Percentiles rank a stretch among this genome's conserved stretches.
Evolutionary conservation across 2,888 invertebrate species (phyloP).

Genomic region (Synanthedon tipuliformis): DNA sequence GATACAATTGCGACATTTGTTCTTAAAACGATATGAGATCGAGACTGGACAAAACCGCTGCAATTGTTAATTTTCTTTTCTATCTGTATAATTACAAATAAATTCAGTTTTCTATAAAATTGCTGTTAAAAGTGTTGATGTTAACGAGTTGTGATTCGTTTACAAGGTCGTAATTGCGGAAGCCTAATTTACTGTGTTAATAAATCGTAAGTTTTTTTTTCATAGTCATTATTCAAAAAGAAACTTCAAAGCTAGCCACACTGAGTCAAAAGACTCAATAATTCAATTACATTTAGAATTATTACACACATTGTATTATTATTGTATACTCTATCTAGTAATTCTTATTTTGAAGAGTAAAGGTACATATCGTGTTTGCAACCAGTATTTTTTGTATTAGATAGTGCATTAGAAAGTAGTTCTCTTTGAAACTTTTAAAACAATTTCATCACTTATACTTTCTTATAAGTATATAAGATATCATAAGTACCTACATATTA

Average conservation of each 20-base stretch:
- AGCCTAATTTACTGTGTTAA: conserved; percentile 4
- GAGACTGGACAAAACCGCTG: conserved; percentile 26
- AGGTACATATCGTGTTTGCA: too few species aligned
- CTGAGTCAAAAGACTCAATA: too few species aligned
- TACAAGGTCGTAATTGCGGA: conserved; percentile 27
- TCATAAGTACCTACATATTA: too few species aligned
- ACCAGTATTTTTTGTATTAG: not conserved
- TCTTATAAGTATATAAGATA: too few species aligned
- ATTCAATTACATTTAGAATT: too few species aligned
- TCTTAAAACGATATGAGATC: conserved; percentile 20
- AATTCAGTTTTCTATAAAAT: conserved; percentile 5
- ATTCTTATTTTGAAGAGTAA: too few species aligned
- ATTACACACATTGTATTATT: too few species aligned
- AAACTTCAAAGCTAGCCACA: too few species aligned
- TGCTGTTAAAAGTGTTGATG: conserved; percentile 1
- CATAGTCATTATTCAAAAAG: not conserved
- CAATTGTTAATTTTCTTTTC: conserved; percentile 3
- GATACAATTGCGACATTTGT: conserved; percentile 24
- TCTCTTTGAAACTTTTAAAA: conserved; percentile 1
- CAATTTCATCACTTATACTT: too few species aligned
- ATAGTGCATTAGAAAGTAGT: not conserved
- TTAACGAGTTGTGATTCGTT: conserved; percentile 11
- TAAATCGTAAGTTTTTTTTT: not conserved
- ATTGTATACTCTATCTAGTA: too few species aligned
- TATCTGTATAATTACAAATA: conserved; percentile 18